Percentiles rank a stretch among this genome's conserved stretches.
Evolutionary conservation across 2,113 vertebrate genomes (phyloP).

Genomic region (Oncorhynchus clarkii): DNA sequence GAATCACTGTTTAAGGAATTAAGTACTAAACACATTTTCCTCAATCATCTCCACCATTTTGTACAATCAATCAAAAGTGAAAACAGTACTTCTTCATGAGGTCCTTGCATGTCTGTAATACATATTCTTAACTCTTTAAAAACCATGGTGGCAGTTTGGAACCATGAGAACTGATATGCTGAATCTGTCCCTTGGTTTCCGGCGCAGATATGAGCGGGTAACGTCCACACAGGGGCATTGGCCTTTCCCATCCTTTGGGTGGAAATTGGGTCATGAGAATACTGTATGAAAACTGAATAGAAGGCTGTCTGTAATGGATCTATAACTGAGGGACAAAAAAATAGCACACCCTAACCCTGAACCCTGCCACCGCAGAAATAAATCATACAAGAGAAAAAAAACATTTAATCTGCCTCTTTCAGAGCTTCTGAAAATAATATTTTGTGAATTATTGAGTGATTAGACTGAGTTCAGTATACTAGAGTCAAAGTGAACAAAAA

Average conservation of each 20-base stretch:
- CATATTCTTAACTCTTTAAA: slow-evolving; percentile 48
- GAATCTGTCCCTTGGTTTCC: slow-evolving; percentile 39
- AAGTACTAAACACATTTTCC: slow-evolving; percentile 25
- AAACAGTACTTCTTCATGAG: slow-evolving; percentile 26
- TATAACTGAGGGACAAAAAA: slow-evolving; percentile 21
- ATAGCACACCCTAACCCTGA: slow-evolving; percentile 13
- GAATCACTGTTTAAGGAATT: slow-evolving; percentile 43
- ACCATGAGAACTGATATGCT: slow-evolving; percentile 45
- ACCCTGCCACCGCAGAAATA: slow-evolving; percentile 16
- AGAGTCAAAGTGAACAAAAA: slow-evolving; percentile 36
- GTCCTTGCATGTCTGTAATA: slow-evolving; percentile 38
- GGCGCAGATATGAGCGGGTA: slow-evolving; percentile 2
- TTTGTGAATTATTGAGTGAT: slow-evolving; percentile 48
- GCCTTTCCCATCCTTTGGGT: slow-evolving; percentile 50
- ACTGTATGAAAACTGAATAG: slow-evolving; percentile 34
- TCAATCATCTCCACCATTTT: slow-evolving; percentile 25
- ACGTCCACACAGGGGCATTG: not conserved
- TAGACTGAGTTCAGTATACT: slow-evolving; percentile 41
- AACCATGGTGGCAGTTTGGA: slow-evolving; percentile 34
- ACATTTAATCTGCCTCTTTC: slow-evolving; percentile 22
- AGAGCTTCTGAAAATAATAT: slow-evolving; percentile 51
- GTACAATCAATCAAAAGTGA: slow-evolving; percentile 62
- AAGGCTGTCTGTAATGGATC: slow-evolving; percentile 3
- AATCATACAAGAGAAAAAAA: slow-evolving; percentile 29
- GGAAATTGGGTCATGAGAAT: slow-evolving; percentile 50